A percentile compares a stretch with the other conserved stretches of the same genome.
Evolutionary conservation across 92 coral and sea anemone genomes (phyloP).

Genomic region (Zoanthus gigantus): DNA sequence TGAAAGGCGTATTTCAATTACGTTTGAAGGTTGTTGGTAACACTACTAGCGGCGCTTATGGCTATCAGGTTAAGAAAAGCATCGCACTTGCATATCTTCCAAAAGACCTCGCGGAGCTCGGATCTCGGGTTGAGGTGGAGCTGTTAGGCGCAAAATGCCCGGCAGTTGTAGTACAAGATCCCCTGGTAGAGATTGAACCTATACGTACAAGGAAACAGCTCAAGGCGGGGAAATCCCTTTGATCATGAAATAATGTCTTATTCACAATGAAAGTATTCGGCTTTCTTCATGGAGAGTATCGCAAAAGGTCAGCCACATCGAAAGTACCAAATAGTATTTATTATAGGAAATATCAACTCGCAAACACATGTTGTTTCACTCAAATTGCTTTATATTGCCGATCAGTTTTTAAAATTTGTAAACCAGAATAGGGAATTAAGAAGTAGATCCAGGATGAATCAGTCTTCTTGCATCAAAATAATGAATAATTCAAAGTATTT

Average conservation of each 20-base stretch:
- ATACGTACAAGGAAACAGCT: slow-evolving; percentile 78
- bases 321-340: no score
- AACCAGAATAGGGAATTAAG: no score
- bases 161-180: slow-evolving; percentile 92
- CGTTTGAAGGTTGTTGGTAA: slow-evolving; percentile 86
- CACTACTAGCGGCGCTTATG: slow-evolving; percentile 92
- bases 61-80: slow-evolving; percentile 88
- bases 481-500: no score
- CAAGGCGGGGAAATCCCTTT: slow-evolving; percentile 66
- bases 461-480: no score
- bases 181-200: slow-evolving; percentile 92
- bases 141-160: slow-evolving; percentile 84
- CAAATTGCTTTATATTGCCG: no score
- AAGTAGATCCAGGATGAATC: no score
- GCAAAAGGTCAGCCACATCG: not conserved
- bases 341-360: no score
- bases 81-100: slow-evolving; percentile 91
- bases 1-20: not conserved
- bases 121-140: slow-evolving; percentile 95
- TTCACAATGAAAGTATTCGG: not conserved
- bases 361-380: no score
- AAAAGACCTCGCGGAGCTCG: slow-evolving; percentile 82
- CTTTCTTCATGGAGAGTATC: not conserved
- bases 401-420: no score
- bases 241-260: not conserved